These are phyloP conservation scores for Capitella teleta DNA, from an alignment of 1,140 invertebrate species.

Conservation along the genomic window DNA sequence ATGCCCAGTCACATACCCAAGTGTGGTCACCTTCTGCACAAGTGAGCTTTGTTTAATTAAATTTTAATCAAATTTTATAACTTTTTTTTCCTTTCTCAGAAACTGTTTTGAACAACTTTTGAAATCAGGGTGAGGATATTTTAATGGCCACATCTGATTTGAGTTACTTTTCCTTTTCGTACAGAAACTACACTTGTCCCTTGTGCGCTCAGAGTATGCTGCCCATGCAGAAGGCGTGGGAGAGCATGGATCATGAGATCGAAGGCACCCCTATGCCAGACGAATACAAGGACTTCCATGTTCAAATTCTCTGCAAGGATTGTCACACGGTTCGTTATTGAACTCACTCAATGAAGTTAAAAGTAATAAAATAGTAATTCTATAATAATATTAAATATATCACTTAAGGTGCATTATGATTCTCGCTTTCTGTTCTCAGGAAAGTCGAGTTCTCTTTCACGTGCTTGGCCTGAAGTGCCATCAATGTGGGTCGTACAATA, in stretches of 20 bases:
- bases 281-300: constrained; percentile 64
- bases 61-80: no score
- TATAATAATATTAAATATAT: not conserved
- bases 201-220: constrained; percentile 71
- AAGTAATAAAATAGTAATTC: no score
- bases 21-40: constrained; percentile 73
- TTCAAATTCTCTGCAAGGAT: constrained; percentile 73
- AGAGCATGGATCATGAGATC: constrained; percentile 67
- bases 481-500: constrained; percentile 76
- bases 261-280: constrained; percentile 66
- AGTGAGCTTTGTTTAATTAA: constrained; percentile 26
- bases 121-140: constrained; percentile 3
- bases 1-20: constrained; percentile 73
- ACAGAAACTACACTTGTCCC: constrained; percentile 65
- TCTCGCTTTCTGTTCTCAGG: constrained; percentile 42
- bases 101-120: not conserved
- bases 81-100: not conserved
- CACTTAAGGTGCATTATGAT: not conserved
- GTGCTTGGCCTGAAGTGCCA: constrained; percentile 72
- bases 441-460: constrained; percentile 68
- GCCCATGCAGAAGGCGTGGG: constrained; percentile 72
- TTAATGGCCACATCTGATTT: constrained; percentile 54
- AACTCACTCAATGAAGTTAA: not conserved
- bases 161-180: constrained; percentile 53
- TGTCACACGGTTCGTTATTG: constrained; percentile 62